Base-by-base conservation (phyloP, 2,888 invertebrate species). In the Agapostemon virescens region DNA sequence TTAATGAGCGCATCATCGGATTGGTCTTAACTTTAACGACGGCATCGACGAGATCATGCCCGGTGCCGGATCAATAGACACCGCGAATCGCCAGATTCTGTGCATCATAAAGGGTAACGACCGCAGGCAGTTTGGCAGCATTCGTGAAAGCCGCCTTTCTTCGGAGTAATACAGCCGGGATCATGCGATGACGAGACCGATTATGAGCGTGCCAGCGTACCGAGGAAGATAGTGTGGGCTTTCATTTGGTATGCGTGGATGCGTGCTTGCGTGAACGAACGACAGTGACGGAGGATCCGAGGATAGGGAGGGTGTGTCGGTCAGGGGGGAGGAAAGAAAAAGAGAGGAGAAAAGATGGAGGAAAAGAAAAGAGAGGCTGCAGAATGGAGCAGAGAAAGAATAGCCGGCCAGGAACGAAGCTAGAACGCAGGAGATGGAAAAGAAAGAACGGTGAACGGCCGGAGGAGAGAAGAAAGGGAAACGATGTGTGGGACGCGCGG, bases 101-200 rank as follows among this genome's bases (percentile, higher is more conserved):
- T 75, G 75, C 81, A 71, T 78, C 64, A 61, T 69, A 72, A 79
- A 74, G 82, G 83, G 82, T 79, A 83, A 82, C 82, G 83, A 82
- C 83, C 83, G 79, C 77, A 68, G 79, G 67, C 80, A 82, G 80
- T 85, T 85, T 82, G 86, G 84, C 84, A 79, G 77, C 74, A 58
- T 77, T 81, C 83, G 84, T 86, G 86, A 86, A 86, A 85, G 85
- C 85, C 78, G 79, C 74, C 84, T 84, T 86, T 86, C 85, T 86
- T 86, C 83, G 84, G 71, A 66, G 80, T 73, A 84, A 79, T 74
- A 72, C 80, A 72, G 82, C 84, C 81, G 77, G 77, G 82, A 84
- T 85, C 85, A 77, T 81, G 85, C 83, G 86, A 86, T 86, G 85
- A 86, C 84, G 83, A 79, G 83, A 77, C 77, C 83, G 84, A 84